Conservation (phyloP, 2,888 invertebrate genomes). For the Philereme transversata region DNA sequence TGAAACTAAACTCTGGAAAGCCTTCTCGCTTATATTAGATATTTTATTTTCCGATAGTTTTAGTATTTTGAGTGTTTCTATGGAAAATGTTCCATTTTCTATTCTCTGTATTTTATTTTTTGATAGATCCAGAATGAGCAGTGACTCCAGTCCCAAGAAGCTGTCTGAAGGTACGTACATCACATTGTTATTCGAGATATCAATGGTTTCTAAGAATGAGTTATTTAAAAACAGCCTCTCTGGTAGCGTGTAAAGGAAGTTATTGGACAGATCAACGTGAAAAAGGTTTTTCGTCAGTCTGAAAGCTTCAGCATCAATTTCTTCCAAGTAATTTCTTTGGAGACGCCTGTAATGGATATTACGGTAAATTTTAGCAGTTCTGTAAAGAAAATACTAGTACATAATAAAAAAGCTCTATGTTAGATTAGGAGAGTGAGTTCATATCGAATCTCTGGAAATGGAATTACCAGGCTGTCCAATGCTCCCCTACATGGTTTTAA, state of each 20-base stretch:
- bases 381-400: no score
- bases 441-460: no score
- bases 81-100: conserved; percentile 83
- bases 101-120: conserved; percentile 86
- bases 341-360: conserved; percentile 82
- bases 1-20: conserved; percentile 79
- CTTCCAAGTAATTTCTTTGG: conserved; percentile 86
- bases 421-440: no score
- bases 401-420: no score
- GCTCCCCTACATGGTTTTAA: no score
- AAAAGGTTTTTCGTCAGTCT: conserved; percentile 84
- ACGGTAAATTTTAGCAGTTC: conserved; percentile 23
- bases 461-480: no score
- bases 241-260: conserved; percentile 84
- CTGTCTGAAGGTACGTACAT: conserved; percentile 82
- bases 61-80: conserved; percentile 84
- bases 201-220: conserved; percentile 84
- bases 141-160: conserved; percentile 81
- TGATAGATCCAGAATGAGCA: conserved; percentile 88
- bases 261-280: conserved; percentile 88
- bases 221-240: conserved; percentile 84
- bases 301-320: conserved; percentile 84
- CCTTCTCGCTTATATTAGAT: conserved; percentile 80
- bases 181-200: conserved; percentile 87
- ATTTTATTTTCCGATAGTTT: conserved; percentile 89